Conservation (phyloP, 2,888 invertebrate species). For the Eilema sororculum region DNA sequence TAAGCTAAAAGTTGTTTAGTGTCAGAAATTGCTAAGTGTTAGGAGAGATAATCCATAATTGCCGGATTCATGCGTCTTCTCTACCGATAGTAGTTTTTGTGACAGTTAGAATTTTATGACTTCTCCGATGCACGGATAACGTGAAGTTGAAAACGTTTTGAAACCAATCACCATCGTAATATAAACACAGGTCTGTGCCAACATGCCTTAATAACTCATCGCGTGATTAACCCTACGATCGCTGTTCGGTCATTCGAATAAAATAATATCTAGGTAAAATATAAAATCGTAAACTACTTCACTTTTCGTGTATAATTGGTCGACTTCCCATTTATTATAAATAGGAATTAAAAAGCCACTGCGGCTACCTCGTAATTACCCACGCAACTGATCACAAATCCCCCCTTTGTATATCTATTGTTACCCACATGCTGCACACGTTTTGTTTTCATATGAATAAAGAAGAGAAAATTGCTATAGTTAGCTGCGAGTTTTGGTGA, state of each 20-base stretch:
- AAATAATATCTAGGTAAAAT: background rate
- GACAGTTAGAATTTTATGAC: too few relatives aligned
- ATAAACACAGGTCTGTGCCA: too few relatives aligned
- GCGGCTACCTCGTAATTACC: conserved; percentile 69
- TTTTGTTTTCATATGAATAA: conserved; percentile 72
- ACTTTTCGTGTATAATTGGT: background rate
- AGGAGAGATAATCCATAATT: too few relatives aligned
- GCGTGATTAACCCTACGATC: background rate
- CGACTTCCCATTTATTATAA: conserved; percentile 58
- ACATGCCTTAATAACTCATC: background rate
- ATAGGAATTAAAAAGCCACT: conserved; percentile 67
- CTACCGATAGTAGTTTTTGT: too few relatives aligned
- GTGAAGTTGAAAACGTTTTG: too few relatives aligned
- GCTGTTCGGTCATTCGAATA: background rate
- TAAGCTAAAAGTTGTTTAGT: too few relatives aligned
- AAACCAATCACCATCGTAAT: too few relatives aligned
- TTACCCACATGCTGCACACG: conserved; percentile 62
- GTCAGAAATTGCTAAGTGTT: too few relatives aligned
- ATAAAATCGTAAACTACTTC: background rate
- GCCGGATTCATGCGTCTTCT: too few relatives aligned
- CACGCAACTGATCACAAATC: conserved; percentile 53
- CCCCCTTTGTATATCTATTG: conserved; percentile 54
- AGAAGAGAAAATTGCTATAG: conserved; percentile 63
- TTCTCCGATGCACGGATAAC: too few relatives aligned
- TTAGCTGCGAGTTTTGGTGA: conserved; percentile 61